A percentile compares a stretch with the other conserved stretches of the same genome.
Conservation (phyloP, 53 echinoderm and acorn worm species). For the Apostichopus leukothele region DNA sequence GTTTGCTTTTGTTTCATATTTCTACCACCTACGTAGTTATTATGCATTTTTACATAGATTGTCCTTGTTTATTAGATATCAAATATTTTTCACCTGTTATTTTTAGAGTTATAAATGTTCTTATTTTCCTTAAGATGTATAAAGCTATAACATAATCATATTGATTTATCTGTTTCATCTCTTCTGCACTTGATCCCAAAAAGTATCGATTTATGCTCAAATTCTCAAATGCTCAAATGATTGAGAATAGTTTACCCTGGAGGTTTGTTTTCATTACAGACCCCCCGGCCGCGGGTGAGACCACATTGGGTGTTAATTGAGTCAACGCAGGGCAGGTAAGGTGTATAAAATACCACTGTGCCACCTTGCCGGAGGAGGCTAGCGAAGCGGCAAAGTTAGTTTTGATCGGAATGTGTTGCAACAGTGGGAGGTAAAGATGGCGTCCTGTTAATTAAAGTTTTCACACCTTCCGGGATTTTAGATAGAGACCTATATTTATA, state of each 20-base stretch:
- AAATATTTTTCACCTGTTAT: neutral
- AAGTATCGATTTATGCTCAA: slow-evolving; percentile 32
- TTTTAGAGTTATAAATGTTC: neutral
- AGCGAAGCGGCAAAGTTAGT: neutral
- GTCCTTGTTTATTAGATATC: neutral
- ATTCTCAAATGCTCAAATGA: neutral
- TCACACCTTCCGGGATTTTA: slow-evolving; percentile 44
- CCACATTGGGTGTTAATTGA: slow-evolving; percentile 53
- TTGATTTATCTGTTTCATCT: slow-evolving; percentile 22
- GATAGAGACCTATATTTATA: too few species aligned
- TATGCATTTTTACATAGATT: too few species aligned
- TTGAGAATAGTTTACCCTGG: slow-evolving; percentile 1
- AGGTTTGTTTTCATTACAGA: slow-evolving; percentile 48
- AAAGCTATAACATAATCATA: neutral
- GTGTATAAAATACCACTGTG: slow-evolving; percentile 25
- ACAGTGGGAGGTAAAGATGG: slow-evolving; percentile 41
- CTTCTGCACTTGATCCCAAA: slow-evolving; percentile 28
- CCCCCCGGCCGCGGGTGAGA: slow-evolving; percentile 43
- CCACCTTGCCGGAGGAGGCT: slow-evolving; percentile 41
- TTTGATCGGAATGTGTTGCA: slow-evolving; percentile 36
- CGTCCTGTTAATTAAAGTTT: slow-evolving; percentile 40
- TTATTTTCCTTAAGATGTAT: neutral
- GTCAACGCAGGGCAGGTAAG: slow-evolving; percentile 21
- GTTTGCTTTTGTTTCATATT: too few species aligned
- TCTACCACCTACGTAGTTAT: too few species aligned